Evolutionary conservation across 2,888 invertebrate species (phyloP).

Genomic region (Zonitis immaculata): DNA sequence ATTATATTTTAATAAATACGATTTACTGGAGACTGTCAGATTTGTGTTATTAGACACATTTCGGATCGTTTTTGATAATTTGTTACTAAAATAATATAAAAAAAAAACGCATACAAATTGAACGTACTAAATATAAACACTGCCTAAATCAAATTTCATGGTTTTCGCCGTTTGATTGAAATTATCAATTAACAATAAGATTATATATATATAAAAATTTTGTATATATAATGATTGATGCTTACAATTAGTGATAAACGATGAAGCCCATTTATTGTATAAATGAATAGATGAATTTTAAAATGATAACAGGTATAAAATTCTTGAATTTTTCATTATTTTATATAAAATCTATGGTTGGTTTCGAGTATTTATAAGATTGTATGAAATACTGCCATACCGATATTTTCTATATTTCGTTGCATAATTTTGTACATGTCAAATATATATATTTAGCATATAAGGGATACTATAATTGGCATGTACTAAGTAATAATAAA

Average conservation of each 20-base stretch:
- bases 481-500: neutral
- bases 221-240: constrained; percentile 18
- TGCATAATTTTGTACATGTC: constrained; percentile 1
- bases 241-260: constrained; percentile 10
- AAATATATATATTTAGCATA: neutral
- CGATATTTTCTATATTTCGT: neutral
- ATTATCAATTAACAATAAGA: too few relatives aligned
- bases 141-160: constrained; percentile 30
- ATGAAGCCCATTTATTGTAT: constrained; percentile 14
- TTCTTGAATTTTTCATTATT: constrained; percentile 11
- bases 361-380: constrained; percentile 10
- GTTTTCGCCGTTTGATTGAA: too few relatives aligned
- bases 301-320: neutral
- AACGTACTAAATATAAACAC: constrained; percentile 36
- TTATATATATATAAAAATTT: too few relatives aligned
- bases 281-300: constrained; percentile 14
- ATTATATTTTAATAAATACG: too few relatives aligned
- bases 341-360: constrained; percentile 1
- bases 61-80: neutral
- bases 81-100: too few relatives aligned
- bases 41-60: neutral
- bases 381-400: constrained; percentile 18
- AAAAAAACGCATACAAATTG: too few relatives aligned
- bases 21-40: neutral
- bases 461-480: neutral